Conservation (phyloP, 1,140 invertebrate species). For the Triops longicaudatus region DNA sequence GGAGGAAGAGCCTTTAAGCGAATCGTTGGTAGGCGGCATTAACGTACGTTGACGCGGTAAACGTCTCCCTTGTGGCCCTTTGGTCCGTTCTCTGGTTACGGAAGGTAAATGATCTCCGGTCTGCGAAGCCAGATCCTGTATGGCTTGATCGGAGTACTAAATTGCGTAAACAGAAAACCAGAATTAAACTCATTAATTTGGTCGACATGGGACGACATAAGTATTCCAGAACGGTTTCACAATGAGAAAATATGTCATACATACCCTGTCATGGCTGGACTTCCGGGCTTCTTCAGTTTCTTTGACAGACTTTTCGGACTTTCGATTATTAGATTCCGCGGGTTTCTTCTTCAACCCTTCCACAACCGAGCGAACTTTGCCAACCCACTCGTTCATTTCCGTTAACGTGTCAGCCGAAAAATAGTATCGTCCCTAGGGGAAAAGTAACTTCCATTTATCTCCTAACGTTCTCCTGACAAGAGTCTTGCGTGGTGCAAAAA, state of each 20-base stretch:
- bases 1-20: neutral
- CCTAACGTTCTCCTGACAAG: neutral
- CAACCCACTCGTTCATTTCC: slow-evolving; percentile 47
- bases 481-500: neutral
- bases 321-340: neutral
- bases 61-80: slow-evolving; percentile 36
- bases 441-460: neutral
- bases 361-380: slow-evolving; percentile 39
- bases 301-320: neutral
- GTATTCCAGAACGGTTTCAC: neutral
- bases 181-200: neutral
- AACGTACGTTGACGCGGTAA: slow-evolving; percentile 32
- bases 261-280: neutral
- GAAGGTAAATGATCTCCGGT: slow-evolving; percentile 21
- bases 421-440: slow-evolving; percentile 37
- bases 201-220: neutral
- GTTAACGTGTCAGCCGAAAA: slow-evolving; percentile 41
- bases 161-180: neutral
- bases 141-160: neutral
- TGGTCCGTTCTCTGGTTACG: slow-evolving; percentile 34
- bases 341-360: slow-evolving; percentile 23
- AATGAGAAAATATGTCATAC: neutral
- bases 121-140: neutral
- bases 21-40: neutral
- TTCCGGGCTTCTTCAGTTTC: neutral